Evolutionary conservation across 2,797 vertebrate genomes (phyloP), one percentile per base, ranked within the genome.

Genomic region (Gouania willdenowi): DNA sequence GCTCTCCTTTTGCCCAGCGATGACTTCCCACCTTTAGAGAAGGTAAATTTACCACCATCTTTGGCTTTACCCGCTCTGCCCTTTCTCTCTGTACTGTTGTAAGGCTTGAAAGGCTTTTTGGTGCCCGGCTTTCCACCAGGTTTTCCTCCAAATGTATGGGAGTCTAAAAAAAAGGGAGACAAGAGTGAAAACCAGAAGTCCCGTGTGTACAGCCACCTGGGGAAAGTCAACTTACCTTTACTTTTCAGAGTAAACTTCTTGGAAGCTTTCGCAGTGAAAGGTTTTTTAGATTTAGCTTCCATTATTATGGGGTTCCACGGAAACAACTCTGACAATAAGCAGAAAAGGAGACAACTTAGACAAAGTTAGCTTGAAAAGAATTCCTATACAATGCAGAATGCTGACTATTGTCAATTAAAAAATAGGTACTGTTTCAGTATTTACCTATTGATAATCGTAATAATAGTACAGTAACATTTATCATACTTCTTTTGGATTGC

Each of bases 251-350:
- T 16, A 1, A 74, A 13, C 32, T 75, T 84, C 46, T 82, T 88
- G 4, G 72, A 84, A 16, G 52, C 60, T 76, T 75, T 86, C 2
- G 70, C 64, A 6, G 65, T 69, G 23, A 82, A 81, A 0, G 8
- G 4, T 26, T 85, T 87, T 51, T 71, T 79, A 8, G 79, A 52
- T 76, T 83, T 88, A 16, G 64, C 52, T 42, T 89, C 86, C 87
- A 90, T 91, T 8, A 50, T 83, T n/a, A n/a, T 0, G 3, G 6
- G 5, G 5, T 4, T 28, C 12, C 2, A 4, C 17, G 5, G 29
- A 12, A 15, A 5, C 34, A 2, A 13, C 2, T 18, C 10, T 27
- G 4, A 6, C 1, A 19, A n/a, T 37, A 46, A 10, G 10, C 10
- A 10, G 15, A 18, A 15, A 35, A 12, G 27, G 23, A 25, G 8